These are phyloP conservation scores for Coelinius sp. DNA, from an alignment of 2,888 invertebrate species.

Conservation along the genomic window DNA sequence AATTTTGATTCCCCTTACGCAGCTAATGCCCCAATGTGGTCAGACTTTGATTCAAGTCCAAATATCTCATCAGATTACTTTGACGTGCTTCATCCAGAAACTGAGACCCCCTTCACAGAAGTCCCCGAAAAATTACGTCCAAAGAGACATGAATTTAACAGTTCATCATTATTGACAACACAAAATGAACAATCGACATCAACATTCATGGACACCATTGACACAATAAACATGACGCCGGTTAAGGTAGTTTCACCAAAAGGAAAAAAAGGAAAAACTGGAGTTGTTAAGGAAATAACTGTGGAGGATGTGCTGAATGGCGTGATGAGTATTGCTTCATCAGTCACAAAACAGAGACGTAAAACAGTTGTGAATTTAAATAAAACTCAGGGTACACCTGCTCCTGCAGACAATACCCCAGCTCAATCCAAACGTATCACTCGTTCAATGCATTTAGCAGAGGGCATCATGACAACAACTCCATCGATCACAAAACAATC, in stretches of 20 bases:
- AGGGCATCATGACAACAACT: neutral
- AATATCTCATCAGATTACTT: conserved; percentile 10
- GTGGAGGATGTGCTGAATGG: conserved; percentile 17
- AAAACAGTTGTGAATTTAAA: conserved; percentile 3
- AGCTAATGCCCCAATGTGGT: conserved; percentile 16
- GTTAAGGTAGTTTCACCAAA: conserved; percentile 28
- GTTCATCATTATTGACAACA: neutral
- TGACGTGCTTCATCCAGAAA: conserved; percentile 1
- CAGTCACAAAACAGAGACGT: conserved; percentile 1
- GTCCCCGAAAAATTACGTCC: neutral
- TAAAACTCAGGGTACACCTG: neutral
- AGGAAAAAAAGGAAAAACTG: neutral
- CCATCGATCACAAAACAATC: neutral
- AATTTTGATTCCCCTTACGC: neutral
- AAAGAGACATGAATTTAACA: neutral
- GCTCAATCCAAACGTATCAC: neutral
- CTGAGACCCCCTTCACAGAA: neutral
- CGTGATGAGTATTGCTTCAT: conserved; percentile 22
- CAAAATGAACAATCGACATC: neutral
- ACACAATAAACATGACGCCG: conserved; percentile 35
- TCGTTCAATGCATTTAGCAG: neutral
- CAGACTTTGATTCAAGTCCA: neutral
- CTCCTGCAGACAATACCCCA: neutral
- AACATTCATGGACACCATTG: conserved; percentile 17
- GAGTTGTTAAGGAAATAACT: conserved; percentile 21